Percentiles rank a stretch among this genome's conserved stretches.
These are phyloP conservation scores for Pseudotriccus pelzelni DNA, from an alignment of 2,797 vertebrate genomes.

Conservation along the genomic window DNA sequence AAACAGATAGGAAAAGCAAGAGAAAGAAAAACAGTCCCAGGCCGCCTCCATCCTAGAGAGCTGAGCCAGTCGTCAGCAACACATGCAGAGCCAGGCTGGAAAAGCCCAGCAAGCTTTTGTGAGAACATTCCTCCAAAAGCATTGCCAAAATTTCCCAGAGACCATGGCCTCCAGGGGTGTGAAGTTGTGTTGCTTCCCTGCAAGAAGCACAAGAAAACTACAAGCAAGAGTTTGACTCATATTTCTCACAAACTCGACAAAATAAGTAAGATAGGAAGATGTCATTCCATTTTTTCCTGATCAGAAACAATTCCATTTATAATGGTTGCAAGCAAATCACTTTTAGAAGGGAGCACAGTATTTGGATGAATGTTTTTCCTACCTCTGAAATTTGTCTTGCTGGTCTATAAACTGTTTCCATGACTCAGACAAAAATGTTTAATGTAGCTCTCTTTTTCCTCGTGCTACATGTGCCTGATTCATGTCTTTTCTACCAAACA, in stretches of 20 bases:
- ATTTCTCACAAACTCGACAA: not conserved
- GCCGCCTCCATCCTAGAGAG: fast-evolving
- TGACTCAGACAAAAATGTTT: not conserved
- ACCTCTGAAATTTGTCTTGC: not conserved
- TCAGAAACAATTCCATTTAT: not conserved
- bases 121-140: fast-evolving
- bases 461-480: not conserved
- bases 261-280: not conserved
- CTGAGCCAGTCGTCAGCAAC: not conserved
- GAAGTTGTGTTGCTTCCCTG: not conserved
- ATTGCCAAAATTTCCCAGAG: not conserved
- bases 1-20: not conserved
- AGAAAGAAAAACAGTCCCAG: not conserved
- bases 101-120: not conserved
- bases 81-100: not conserved
- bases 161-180: fast-evolving
- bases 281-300: not conserved
- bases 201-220: not conserved
- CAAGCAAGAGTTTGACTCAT: not conserved
- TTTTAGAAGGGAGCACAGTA: not conserved
- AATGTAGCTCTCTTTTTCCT: not conserved
- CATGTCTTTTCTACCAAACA: not conserved
- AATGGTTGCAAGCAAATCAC: not conserved
- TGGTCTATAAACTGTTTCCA: not conserved
- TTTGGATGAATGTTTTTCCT: not conserved